Evolutionary conservation across 2,888 invertebrate species (phyloP).

Genomic region (Cataglyphis albicans): DNA sequence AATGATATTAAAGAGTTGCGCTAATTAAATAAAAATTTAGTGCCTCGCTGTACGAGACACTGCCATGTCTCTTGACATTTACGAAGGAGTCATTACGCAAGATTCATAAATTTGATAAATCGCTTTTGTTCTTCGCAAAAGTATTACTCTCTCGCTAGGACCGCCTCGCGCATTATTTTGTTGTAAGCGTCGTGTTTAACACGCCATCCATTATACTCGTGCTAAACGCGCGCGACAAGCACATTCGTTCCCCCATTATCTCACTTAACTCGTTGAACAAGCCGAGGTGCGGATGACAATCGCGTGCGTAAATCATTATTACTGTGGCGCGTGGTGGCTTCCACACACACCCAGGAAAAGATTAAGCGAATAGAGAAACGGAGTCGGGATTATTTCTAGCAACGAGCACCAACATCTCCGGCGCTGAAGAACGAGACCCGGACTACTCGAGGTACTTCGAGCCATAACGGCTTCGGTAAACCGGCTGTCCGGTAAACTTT

Average conservation of each 20-base stretch:
- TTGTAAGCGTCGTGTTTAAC: background rate
- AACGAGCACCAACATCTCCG: constrained; percentile 49
- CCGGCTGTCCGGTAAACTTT: constrained; percentile 79
- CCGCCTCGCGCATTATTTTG: background rate
- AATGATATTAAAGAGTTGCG: no score
- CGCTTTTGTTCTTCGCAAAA: background rate
- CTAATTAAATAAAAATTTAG: no score
- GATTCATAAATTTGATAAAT: background rate
- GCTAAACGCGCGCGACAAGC: constrained; percentile 3
- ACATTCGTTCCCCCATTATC: background rate
- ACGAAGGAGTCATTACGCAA: background rate
- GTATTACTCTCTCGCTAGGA: background rate
- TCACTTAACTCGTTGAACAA: background rate
- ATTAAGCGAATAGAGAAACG: background rate
- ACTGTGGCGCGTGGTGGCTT: constrained; percentile 5
- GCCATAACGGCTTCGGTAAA: constrained; percentile 76
- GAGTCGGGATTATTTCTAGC: constrained; percentile 56
- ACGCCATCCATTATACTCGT: background rate
- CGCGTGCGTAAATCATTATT: constrained; percentile 25
- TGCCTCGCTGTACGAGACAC: no score
- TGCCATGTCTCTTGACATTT: no score
- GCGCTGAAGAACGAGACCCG: constrained; percentile 61
- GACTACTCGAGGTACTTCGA: constrained; percentile 56
- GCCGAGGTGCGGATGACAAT: constrained; percentile 1
- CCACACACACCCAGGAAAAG: background rate